Percentiles rank a stretch among this genome's conserved stretches.
Evolutionary conservation across 2,888 invertebrate species (phyloP).

Genomic region (Dasypogon diadema): DNA sequence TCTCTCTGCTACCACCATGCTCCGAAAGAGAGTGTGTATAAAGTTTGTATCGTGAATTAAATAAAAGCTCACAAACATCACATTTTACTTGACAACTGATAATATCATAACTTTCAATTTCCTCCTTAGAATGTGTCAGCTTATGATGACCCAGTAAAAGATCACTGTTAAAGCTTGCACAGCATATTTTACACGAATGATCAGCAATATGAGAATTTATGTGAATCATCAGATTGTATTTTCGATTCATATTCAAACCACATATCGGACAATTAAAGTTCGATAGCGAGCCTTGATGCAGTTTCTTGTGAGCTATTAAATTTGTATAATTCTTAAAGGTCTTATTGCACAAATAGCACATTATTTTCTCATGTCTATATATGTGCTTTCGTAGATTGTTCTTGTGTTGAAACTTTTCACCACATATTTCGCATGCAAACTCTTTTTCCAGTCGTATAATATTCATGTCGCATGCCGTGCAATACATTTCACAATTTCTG

Average conservation of each 20-base stretch:
- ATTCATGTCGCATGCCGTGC: background rate
- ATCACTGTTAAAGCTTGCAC: conserved; percentile 58
- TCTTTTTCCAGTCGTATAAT: background rate
- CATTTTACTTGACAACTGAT: conserved; percentile 54
- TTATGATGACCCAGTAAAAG: conserved; percentile 58
- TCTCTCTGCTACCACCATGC: conserved; percentile 53
- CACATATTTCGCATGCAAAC: conserved; percentile 41
- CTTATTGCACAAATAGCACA: conserved; percentile 48
- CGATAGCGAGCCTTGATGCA: conserved; percentile 18
- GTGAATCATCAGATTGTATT: conserved; percentile 58
- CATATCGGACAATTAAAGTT: conserved; percentile 57
- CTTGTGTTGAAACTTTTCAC: conserved; percentile 25
- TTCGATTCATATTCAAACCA: conserved; percentile 57
- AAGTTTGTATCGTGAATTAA: conserved; percentile 57
- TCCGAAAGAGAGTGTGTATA: conserved; percentile 52
- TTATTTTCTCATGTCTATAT: conserved; percentile 36
- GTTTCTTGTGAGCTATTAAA: conserved; percentile 47
- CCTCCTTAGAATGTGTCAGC: conserved; percentile 54
- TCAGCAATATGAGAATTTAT: conserved; percentile 58
- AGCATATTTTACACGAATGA: conserved; percentile 58
- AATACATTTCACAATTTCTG: background rate
- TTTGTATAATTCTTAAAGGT: conserved; percentile 49
- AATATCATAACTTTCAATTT: conserved; percentile 47
- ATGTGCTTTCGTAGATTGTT: conserved; percentile 22
- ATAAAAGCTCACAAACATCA: conserved; percentile 55